These are phyloP conservation scores for Pedetes capensis DNA, from an alignment of 2,113 vertebrate genomes.

Conservation along the genomic window DNA sequence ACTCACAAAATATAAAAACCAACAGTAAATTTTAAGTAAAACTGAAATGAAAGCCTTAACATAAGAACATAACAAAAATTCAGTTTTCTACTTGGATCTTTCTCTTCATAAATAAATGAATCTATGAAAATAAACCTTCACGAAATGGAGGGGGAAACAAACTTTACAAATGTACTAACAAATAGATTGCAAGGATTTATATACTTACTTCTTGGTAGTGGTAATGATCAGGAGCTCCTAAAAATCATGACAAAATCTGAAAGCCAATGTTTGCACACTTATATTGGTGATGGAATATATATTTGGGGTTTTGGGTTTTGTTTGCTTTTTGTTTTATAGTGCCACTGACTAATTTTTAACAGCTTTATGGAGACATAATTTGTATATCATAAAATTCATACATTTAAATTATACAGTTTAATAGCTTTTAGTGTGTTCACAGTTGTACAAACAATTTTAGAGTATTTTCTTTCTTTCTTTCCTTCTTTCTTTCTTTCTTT, in stretches of 20 bases:
- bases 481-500: no score
- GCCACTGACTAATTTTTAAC: neutral
- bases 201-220: neutral
- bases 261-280: slow-evolving; percentile 48
- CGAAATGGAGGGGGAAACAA: neutral
- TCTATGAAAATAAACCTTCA: slow-evolving; percentile 25
- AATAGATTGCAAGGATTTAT: neutral
- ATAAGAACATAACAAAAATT: slow-evolving; percentile 1
- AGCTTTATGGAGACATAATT: neutral
- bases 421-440: neutral
- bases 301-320: neutral
- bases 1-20: neutral
- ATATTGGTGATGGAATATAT: neutral
- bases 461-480: no score
- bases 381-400: neutral
- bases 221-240: slow-evolving; percentile 30
- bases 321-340: neutral
- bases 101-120: slow-evolving; percentile 51
- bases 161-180: neutral
- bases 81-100: slow-evolving; percentile 37
- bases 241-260: slow-evolving; percentile 44
- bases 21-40: slow-evolving; percentile 59
- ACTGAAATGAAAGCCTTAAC: slow-evolving; percentile 52
- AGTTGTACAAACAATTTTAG: no score
- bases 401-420: neutral